These are phyloP conservation scores for Microtus ochrogaster DNA, from an alignment of 2,113 vertebrate species.

Conservation along the genomic window DNA sequence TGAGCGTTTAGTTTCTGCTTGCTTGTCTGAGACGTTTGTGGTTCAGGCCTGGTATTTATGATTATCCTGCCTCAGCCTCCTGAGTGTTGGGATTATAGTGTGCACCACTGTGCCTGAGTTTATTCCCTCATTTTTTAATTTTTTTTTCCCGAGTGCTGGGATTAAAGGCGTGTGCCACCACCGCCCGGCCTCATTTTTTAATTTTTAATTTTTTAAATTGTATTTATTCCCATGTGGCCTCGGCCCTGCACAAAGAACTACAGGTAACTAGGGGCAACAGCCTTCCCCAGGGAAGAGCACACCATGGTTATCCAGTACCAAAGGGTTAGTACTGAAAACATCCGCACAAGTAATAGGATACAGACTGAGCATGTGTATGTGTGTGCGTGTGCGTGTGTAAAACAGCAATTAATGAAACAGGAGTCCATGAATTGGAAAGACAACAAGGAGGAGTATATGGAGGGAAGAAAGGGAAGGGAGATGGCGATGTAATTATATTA, in stretches of 20 bases:
- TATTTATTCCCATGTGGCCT: not conserved
- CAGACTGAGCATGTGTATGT: not conserved
- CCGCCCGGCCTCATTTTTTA: not conserved
- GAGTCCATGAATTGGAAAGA: not conserved
- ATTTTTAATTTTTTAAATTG: not conserved
- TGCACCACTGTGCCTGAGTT: not conserved
- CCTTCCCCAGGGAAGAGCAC: not conserved
- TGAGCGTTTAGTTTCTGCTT: not conserved
- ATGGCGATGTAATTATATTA: not conserved
- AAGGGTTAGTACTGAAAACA: not conserved
- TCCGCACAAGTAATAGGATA: no score
- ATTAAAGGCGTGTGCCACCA: no score
- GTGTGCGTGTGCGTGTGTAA: not conserved
- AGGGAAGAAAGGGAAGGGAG: not conserved
- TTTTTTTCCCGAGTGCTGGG: no score
- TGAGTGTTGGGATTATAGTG: not conserved
- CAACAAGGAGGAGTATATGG: not conserved
- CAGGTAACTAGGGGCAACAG: not conserved
- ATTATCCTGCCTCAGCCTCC: not conserved
- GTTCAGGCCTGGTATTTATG: not conserved
- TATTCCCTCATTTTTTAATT: not conserved
- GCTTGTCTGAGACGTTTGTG: not conserved
- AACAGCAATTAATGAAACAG: not conserved
- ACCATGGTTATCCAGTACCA: not conserved
- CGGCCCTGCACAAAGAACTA: not conserved